These are phyloP conservation scores for Eretmocerus hayati DNA, from an alignment of 2,888 invertebrate species.

Conservation along the genomic window DNA sequence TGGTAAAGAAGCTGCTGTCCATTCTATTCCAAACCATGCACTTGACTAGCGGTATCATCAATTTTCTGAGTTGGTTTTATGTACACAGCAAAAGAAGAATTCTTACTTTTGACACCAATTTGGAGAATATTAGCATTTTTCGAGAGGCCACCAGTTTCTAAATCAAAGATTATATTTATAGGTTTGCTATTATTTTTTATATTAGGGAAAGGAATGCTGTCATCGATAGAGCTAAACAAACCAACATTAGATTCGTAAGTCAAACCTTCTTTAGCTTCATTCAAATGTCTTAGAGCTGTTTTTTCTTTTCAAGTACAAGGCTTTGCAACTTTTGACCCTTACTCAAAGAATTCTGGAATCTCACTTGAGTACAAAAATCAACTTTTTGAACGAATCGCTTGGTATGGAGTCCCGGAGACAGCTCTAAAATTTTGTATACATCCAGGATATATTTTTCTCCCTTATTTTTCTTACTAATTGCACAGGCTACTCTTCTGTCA, in stretches of 20 bases:
- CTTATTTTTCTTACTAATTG: slow-evolving; percentile 10
- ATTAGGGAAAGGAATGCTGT: background rate
- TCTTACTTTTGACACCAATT: slow-evolving; percentile 10
- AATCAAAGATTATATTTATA: slow-evolving; percentile 2
- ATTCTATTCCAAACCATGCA: background rate
- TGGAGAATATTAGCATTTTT: slow-evolving; percentile 15
- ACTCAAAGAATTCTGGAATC: background rate
- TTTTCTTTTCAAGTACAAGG: slow-evolving; percentile 13
- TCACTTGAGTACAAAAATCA: background rate
- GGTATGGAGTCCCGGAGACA: slow-evolving; percentile 7
- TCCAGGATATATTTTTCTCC: slow-evolving; percentile 3
- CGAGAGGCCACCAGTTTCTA: slow-evolving; percentile 1
- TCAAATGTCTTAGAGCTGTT: slow-evolving; percentile 17
- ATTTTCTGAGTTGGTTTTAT: slow-evolving; percentile 6
- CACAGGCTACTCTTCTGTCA: slow-evolving; percentile 1
- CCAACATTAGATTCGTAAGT: slow-evolving; percentile 16
- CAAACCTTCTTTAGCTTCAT: slow-evolving; percentile 15
- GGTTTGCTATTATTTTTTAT: background rate
- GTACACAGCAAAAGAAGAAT: slow-evolving; percentile 10
- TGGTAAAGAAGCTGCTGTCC: slow-evolving; percentile 2
- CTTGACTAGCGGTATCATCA: background rate
- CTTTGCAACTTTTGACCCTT: slow-evolving; percentile 1
- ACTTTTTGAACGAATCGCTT: background rate
- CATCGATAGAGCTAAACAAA: slow-evolving; percentile 4
- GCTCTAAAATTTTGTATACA: background rate